Evolutionary conservation across 2,888 invertebrate genomes (phyloP), one percentile per base, ranked within the genome.

Genomic region (Rugalucina vietnamica): DNA sequence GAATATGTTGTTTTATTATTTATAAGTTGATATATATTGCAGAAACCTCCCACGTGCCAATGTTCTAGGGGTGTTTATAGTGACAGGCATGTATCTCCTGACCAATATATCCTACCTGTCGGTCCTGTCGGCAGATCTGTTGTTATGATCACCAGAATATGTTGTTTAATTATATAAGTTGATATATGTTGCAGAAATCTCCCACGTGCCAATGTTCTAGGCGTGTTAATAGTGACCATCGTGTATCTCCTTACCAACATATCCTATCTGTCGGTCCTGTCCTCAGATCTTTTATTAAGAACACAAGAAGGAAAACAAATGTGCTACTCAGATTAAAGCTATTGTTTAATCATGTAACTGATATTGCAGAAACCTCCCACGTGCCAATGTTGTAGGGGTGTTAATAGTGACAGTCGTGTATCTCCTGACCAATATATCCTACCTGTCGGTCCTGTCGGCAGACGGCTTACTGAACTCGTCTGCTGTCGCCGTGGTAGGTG

Each of bases 401-500:
- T 97, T 97, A 0, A 95, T 97, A 1, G 97, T 98, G 29, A 97
- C 97, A 0, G 95, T 96, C 0, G 95, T 97, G 1, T 98, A 98
- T 93, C 97, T 98, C 21, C 96, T 97, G 91, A 97, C 97, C 96
- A 98, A 98, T 93, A 96, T 98, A 29, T 97, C 97, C 21, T 98
- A 98, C 95, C 97, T 65, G 32, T 32, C 18, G 14, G 65, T 65
- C 18, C 21, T 65, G 65, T 65, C 65, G 21, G 96, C 96, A 71
- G 95, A 96, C 0, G 97, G 98, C 93, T 97, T 98, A 96, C 95
- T 97, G 21, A 95, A 95, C 3, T 96, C 97, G 0, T 96, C 96
- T 0, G 97, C 98, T 0, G 98, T 98, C 0, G 98, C 98, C 0
- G 97, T 98, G 29, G 96, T 96, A 93, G 95, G 96, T 93, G 12